Base-by-base conservation (phyloP, 2,888 invertebrate species). In the Penaeus monodon region DNA sequence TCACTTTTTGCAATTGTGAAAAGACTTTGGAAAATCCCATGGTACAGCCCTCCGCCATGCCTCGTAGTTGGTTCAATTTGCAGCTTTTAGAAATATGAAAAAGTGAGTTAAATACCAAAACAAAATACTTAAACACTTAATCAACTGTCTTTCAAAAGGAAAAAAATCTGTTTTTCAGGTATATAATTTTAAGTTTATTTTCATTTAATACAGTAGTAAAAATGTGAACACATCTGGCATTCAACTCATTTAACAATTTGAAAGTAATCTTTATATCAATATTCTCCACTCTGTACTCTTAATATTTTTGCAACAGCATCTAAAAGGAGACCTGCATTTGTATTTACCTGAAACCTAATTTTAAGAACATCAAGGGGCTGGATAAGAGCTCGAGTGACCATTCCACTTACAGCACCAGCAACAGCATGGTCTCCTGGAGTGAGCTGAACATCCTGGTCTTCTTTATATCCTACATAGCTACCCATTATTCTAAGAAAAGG, bases 361-460 rank as follows among this genome's bases (percentile, higher is more conserved):
- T 99, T 99, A 74, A 99, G 92, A 27, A 99, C 99, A 94, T 99
- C 99, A 64, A 99, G 93, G 0, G 99, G 99, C 92, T 99, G 98
- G 90, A 95, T 95, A 73, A 96, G 90, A 29, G 95, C 95, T 91
- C 99, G 94, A 0, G 98, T 97, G 76, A 96, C 92, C 76, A 95
- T 95, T 6, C 98, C 98, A 89, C 97, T 95, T 27, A 94, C 92
- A 24, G 96, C 97, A 64, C 98, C 98, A 90, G 98, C 97, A 49
- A 90, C 29, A 29, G 84, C 90, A 84, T 89, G 85, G 27, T 92
- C 84, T 20, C 27, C n/a, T 14, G 84, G 38, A 29, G 88, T 84
- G 29, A 89, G 57, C 12, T 89, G 44, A 14, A 70, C 79, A 22
- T 87, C 70, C 14, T 78, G 57, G 44, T 83, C 73, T 64, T 70